Conservation (phyloP, 2,113 vertebrate genomes). For the Chlorocebus sabaeus region DNA sequence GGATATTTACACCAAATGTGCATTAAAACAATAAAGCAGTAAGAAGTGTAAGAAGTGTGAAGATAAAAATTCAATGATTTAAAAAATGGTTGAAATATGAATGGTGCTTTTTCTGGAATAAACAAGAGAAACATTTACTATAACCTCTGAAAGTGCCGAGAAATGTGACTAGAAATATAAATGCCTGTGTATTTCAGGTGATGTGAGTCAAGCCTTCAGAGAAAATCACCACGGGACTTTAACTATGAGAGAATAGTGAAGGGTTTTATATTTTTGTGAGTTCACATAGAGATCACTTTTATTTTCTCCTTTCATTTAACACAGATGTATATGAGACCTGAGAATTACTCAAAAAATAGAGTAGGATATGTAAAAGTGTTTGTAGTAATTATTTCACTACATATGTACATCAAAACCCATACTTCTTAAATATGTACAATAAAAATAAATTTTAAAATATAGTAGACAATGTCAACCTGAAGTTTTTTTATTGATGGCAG, state of each 20-base stretch:
- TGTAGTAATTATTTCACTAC: not conserved
- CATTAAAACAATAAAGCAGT: not conserved
- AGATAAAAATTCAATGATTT: conserved; percentile 30
- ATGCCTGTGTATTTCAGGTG: not conserved
- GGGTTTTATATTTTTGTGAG: not conserved
- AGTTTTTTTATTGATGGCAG: not conserved
- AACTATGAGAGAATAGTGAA: not conserved
- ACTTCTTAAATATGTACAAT: not conserved
- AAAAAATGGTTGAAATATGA: not conserved
- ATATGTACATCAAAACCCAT: not conserved
- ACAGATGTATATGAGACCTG: not conserved
- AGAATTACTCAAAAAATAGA: not conserved
- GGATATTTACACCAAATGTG: conserved; percentile 1
- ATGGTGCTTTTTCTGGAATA: not conserved
- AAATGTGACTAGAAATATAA: not conserved
- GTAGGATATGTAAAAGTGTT: not conserved
- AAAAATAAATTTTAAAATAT: not conserved
- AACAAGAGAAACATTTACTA: not conserved
- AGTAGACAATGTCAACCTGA: not conserved
- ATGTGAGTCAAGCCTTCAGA: not conserved
- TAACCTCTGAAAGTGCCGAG: not conserved
- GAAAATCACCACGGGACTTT: not conserved
- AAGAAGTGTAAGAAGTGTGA: not conserved
- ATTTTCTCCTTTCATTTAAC: not conserved
- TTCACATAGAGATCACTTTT: not conserved